Conservation (phyloP, 2,888 invertebrate genomes). For the Panorpa germanica region DNA sequence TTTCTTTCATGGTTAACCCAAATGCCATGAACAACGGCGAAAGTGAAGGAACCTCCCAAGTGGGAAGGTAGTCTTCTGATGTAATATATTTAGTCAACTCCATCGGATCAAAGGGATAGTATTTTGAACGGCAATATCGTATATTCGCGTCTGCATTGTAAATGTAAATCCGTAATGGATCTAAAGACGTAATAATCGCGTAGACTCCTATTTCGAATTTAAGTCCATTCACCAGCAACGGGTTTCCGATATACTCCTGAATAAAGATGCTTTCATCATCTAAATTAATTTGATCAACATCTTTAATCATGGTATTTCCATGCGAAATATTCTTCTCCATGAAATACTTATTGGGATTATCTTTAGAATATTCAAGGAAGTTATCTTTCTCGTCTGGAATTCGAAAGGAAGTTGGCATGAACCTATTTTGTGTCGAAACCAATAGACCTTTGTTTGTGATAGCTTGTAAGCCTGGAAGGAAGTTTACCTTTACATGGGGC, state of each 20-base stretch:
- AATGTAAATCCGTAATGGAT: conserved; percentile 77
- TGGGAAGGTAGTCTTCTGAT: conserved; percentile 83
- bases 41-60: conserved; percentile 78
- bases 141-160: conserved; percentile 80
- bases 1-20: conserved; percentile 69
- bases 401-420: conserved; percentile 76
- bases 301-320: conserved; percentile 62
- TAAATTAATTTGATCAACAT: conserved; percentile 50
- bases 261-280: conserved; percentile 57
- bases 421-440: conserved; percentile 57
- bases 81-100: conserved; percentile 81
- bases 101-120: conserved; percentile 73
- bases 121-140: conserved; percentile 74
- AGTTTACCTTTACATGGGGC: conserved; percentile 69
- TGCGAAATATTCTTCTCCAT: conserved; percentile 88
- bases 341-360: conserved; percentile 54
- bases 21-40: conserved; percentile 46
- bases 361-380: conserved; percentile 44
- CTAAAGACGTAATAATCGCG: conserved; percentile 73
- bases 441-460: conserved; percentile 85
- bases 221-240: conserved; percentile 76
- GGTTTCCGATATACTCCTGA: conserved; percentile 78
- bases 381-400: conserved; percentile 55
- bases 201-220: conserved; percentile 97
- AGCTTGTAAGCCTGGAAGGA: conserved; percentile 85